A percentile compares a stretch with the other conserved stretches of the same genome.
phyloP scores from a whole-genome alignment of 1,140 invertebrate genomes.

The Lordiphosa collinella region DNA sequence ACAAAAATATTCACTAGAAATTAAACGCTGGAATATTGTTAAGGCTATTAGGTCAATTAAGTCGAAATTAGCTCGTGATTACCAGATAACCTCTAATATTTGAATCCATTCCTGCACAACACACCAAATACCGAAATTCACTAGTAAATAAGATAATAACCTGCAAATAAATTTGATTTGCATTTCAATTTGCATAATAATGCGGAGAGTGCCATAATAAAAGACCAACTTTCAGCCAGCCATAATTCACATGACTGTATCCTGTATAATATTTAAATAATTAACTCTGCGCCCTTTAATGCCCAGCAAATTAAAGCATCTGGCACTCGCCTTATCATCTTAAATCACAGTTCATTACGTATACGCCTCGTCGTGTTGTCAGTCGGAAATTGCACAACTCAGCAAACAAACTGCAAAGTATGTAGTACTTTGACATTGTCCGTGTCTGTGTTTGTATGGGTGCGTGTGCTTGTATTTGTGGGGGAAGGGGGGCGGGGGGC shows the following conservation, averaged over 20 bases:
- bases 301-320: neutral
- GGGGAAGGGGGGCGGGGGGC: neutral
- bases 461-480: slow-evolving; percentile 12
- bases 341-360: slow-evolving; percentile 42
- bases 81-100: too few relatives aligned
- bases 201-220: neutral
- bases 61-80: too few relatives aligned
- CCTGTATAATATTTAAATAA: too few relatives aligned
- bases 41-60: too few relatives aligned
- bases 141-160: too few relatives aligned
- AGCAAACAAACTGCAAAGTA: slow-evolving; percentile 54
- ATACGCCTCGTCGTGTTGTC: slow-evolving; percentile 55
- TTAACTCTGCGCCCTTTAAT: neutral
- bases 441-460: slow-evolving; percentile 19
- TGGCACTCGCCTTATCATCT: slow-evolving; percentile 11
- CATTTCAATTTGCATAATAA: neutral
- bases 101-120: too few relatives aligned
- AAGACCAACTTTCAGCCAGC: too few relatives aligned
- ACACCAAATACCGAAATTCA: too few relatives aligned
- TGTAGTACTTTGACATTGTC: slow-evolving; percentile 19
- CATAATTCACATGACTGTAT: too few relatives aligned
- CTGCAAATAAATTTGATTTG: neutral
- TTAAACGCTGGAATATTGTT: too few relatives aligned
- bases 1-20: too few relatives aligned
- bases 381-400: slow-evolving; percentile 66